These are phyloP conservation scores for Brassicogethes aeneus DNA, from an alignment of 2,888 invertebrate species.

Conservation along the genomic window DNA sequence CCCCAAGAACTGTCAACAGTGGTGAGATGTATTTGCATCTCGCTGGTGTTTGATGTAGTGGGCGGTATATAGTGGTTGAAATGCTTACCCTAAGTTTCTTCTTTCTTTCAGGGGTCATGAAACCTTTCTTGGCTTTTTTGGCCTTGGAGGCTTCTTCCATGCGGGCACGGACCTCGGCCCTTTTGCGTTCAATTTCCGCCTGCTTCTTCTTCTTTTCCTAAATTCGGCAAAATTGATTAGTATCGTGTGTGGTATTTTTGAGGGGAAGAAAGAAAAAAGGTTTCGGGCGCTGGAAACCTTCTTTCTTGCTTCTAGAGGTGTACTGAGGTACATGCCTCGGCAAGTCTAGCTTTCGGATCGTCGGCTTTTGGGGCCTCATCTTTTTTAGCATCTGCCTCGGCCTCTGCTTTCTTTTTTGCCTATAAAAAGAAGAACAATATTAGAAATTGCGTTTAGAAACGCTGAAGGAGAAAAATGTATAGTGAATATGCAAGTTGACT, in stretches of 20 bases:
- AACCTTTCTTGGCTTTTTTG: constrained; percentile 99
- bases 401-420: neutral
- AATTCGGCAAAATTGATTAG: constrained; percentile 17
- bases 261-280: too few relatives aligned
- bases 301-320: too few relatives aligned
- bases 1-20: too few relatives aligned
- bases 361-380: too few relatives aligned
- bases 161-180: constrained; percentile 97
- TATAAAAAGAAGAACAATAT: constrained; percentile 14
- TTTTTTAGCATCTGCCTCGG: too few relatives aligned
- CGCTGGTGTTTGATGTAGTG: neutral
- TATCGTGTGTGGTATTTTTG: too few relatives aligned
- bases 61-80: neutral
- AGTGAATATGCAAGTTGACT: too few relatives aligned
- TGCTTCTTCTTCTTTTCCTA: constrained; percentile 97
- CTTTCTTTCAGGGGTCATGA: constrained; percentile 99
- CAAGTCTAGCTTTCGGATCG: too few relatives aligned
- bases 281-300: too few relatives aligned
- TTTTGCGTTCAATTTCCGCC: constrained; percentile 96
- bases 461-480: neutral
- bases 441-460: constrained; percentile 8
- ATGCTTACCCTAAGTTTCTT: constrained; percentile 94
- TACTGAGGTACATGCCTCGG: too few relatives aligned
- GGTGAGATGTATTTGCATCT: neutral
- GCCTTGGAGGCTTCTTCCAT: constrained; percentile 98